Conservation (phyloP, 1,140 invertebrate species). For the Potamilus streckersoni region DNA sequence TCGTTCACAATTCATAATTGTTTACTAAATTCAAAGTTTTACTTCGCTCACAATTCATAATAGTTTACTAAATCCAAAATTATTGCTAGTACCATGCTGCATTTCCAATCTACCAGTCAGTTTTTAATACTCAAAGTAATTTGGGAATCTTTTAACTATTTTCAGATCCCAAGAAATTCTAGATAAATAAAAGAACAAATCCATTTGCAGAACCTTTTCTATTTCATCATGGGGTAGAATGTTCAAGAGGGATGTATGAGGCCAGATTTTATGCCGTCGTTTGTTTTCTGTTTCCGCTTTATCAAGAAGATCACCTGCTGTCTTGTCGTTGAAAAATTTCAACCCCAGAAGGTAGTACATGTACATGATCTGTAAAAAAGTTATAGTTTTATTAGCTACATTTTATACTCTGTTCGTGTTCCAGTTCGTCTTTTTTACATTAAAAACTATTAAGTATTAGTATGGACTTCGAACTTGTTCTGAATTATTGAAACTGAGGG, state of each 20-base stretch:
- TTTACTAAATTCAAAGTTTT: too few relatives aligned
- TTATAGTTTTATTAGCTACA: not conserved
- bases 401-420: not conserved
- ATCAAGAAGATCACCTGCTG: not conserved
- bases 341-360: constrained; percentile 75
- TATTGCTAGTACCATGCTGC: too few relatives aligned
- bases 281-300: not conserved
- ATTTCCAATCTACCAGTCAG: too few relatives aligned
- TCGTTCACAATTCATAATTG: too few relatives aligned
- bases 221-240: not conserved
- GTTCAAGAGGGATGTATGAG: not conserved
- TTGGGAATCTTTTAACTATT: not conserved
- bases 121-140: not conserved
- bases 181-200: not conserved
- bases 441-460: too few relatives aligned
- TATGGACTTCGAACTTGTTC: too few relatives aligned
- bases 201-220: not conserved
- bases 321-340: constrained; percentile 35
- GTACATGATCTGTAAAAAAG: constrained; percentile 71
- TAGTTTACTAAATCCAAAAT: too few relatives aligned
- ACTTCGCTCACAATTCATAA: too few relatives aligned
- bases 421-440: too few relatives aligned
- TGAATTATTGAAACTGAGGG: too few relatives aligned
- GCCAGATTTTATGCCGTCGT: not conserved
- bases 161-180: not conserved